These are phyloP conservation scores for Neelides sp. DNA, from an alignment of 1,140 invertebrate species.

Conservation along the genomic window DNA sequence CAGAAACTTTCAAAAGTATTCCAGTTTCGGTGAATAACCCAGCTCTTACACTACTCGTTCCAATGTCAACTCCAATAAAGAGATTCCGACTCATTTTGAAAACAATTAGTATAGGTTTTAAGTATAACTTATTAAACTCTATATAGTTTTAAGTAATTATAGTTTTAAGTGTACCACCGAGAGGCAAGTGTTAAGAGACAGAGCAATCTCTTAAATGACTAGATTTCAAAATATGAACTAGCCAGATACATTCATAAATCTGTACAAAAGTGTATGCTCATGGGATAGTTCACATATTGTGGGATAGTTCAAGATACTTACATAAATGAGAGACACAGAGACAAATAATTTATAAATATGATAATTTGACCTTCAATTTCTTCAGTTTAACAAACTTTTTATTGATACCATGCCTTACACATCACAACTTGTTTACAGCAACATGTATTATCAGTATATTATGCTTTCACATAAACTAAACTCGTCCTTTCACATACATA, in stretches of 20 bases:
- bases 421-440: no score
- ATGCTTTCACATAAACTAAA: no score
- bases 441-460: no score
- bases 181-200: neutral
- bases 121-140: neutral
- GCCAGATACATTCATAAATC: neutral
- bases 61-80: constrained; percentile 87
- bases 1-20: constrained; percentile 48
- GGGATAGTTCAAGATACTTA: no score
- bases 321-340: no score
- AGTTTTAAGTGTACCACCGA: neutral
- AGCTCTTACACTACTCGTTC: constrained; percentile 74
- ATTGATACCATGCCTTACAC: no score
- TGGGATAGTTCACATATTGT: neutral
- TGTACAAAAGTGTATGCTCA: neutral
- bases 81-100: constrained; percentile 35
- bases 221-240: no score
- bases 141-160: neutral
- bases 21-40: constrained; percentile 58
- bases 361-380: no score
- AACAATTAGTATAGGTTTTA: neutral
- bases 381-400: no score
- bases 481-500: no score
- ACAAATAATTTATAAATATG: no score
- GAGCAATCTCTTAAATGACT: no score